Base-by-base conservation (phyloP, 1,140 invertebrate genomes). In the Dolichoris vasculosae region DNA sequence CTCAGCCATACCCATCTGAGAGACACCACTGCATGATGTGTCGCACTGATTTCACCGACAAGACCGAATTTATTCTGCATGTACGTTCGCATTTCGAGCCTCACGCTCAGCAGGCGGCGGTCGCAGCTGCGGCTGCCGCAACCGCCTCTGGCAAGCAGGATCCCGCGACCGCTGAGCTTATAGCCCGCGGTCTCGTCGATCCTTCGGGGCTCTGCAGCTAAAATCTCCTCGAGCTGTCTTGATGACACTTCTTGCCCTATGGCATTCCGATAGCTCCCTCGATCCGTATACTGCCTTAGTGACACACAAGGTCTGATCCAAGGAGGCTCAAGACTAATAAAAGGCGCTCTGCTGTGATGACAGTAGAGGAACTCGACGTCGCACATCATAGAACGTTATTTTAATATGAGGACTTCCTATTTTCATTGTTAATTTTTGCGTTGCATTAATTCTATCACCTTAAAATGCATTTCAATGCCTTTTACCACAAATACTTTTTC, bases 1-100 rank as follows among this genome's bases (percentile, higher is more conserved):
- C 94, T 90, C 92, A 95, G 92, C 90, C 94, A 0, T 93, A 94
- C 71, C 79, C 91, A 8, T 88, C 92, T 0, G 92, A 94, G 46
- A 94, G 95, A 88, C 94, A 95, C 86, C 94, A 95, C 75, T 96
- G 95, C 87, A 92, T 95, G 35, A 95, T 96, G 94, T 96, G 95
- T 86, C 94, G 95, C 11, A 94, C 95, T 75, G 95, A 95, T 89
- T 96, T 96, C 88, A 94, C 94, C 7, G 94, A 95, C 76, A 95
- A 95, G 90, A 94, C 95, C 11, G 95, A 96, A 90, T 96, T 96
- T 86, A 95, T 96, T 94, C 95, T 96, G 89, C 95, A 96, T 89
- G 94, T 96, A 40, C 92, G 95, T 79, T 95, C 95, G 3, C 95
- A 96, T 89, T 95, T 96, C 77, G 95, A 95, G 86, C 94, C 94